Evolutionary conservation across 1,140 invertebrate species (phyloP).

Genomic region (Venturia canescens): DNA sequence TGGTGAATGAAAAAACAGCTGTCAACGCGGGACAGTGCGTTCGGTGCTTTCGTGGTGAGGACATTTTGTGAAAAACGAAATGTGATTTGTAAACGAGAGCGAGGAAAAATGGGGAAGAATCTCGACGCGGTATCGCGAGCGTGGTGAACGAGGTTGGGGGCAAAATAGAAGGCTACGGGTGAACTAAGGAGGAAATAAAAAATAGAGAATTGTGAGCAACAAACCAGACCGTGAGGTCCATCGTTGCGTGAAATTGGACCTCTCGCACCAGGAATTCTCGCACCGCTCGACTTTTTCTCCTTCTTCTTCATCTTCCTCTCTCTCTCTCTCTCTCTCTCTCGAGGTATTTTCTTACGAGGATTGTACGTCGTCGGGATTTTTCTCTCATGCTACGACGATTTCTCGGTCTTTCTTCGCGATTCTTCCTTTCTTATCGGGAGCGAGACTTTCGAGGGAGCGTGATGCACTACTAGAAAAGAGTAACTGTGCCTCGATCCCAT

Average conservation of each 20-base stretch:
- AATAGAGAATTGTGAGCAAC: conserved; percentile 37
- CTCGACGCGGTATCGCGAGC: background rate
- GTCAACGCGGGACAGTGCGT: too few species aligned
- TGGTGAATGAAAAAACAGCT: too few species aligned
- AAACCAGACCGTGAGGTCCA: conserved; percentile 57
- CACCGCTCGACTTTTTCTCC: conserved; percentile 40
- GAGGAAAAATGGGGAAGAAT: conserved; percentile 17
- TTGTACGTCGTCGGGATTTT: conserved; percentile 42
- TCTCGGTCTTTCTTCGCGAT: conserved; percentile 4
- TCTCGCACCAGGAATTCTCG: conserved; percentile 47
- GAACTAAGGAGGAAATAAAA: conserved; percentile 40
- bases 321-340: background rate
- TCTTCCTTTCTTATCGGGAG: background rate
- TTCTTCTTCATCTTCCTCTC: conserved; percentile 19
- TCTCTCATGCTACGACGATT: conserved; percentile 26
- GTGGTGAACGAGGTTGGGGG: conserved; percentile 10
- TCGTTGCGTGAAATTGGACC: conserved; percentile 58
- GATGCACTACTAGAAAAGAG: too few species aligned
- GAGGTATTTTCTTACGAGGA: background rate
- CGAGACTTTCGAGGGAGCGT: background rate
- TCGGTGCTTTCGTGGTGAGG: too few species aligned
- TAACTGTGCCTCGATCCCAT: too few species aligned
- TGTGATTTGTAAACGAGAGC: too few species aligned
- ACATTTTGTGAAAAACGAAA: background rate
- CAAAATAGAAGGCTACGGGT: conserved; percentile 8